phyloP scores from a whole-genome alignment of 2,797 vertebrate species.

The Liasis olivaceus region DNA sequence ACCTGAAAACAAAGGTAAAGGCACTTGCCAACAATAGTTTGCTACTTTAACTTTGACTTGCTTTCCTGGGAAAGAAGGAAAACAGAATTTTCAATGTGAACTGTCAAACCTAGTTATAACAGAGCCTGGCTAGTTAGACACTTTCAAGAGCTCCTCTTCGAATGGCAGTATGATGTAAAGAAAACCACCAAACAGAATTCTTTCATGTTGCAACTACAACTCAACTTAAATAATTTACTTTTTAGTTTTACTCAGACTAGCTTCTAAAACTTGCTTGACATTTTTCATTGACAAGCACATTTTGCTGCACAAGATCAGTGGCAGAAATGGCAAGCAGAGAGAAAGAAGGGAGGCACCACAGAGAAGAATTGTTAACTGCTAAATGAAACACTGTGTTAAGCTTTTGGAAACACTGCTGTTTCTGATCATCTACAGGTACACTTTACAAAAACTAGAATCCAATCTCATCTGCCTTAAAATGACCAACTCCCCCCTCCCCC shows the following conservation, averaged over 20 bases:
- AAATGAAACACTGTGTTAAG: slow-evolving; percentile 62
- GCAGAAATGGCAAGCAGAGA: slow-evolving; percentile 67
- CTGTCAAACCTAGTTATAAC: slow-evolving; percentile 82
- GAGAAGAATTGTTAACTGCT: slow-evolving; percentile 56
- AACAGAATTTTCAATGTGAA: slow-evolving; percentile 86
- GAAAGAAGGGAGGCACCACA: slow-evolving; percentile 15
- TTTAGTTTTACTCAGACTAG: slow-evolving; percentile 78
- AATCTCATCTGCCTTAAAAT: neutral
- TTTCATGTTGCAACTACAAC: slow-evolving; percentile 82
- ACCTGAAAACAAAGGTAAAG: slow-evolving; percentile 73
- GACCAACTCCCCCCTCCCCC: neutral
- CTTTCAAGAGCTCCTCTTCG: slow-evolving; percentile 69
- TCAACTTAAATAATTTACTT: slow-evolving; percentile 86
- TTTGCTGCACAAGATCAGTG: slow-evolving; percentile 76
- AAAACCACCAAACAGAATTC: slow-evolving; percentile 80
- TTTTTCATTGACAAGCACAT: slow-evolving; percentile 76
- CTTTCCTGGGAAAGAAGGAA: slow-evolving; percentile 80
- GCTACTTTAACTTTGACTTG: slow-evolving; percentile 82
- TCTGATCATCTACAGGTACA: slow-evolving; percentile 34
- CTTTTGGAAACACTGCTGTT: slow-evolving; percentile 58
- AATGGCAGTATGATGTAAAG: slow-evolving; percentile 77
- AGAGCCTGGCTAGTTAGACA: slow-evolving; percentile 77
- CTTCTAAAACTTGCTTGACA: slow-evolving; percentile 81
- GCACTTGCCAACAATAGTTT: slow-evolving; percentile 80
- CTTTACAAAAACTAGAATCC: neutral